Evolutionary conservation across 1,140 invertebrate species (phyloP).

Genomic region (Phymastichus coffea): DNA sequence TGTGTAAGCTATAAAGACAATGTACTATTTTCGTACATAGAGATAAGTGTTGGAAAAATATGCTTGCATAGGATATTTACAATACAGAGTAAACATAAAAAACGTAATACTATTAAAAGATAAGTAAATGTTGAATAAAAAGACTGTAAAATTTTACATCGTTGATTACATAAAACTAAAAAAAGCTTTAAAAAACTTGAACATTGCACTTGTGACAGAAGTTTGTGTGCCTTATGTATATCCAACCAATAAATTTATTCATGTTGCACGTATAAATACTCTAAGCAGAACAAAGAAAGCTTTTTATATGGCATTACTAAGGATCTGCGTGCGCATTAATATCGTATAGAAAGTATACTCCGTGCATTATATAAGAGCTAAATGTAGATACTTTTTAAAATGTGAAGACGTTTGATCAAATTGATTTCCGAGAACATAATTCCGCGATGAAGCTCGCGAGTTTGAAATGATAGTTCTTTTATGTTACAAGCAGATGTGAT

Average conservation of each 20-base stretch:
- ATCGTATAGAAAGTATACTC: too few species aligned
- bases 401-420: too few species aligned
- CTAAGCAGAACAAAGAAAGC: too few species aligned
- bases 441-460: too few species aligned
- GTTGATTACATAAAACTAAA: conserved; percentile 1
- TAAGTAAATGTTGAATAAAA: conserved; percentile 2
- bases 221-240: not conserved
- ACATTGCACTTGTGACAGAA: not conserved
- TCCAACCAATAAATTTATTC: not conserved
- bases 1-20: not conserved
- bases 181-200: not conserved
- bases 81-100: not conserved
- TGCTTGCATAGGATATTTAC: not conserved
- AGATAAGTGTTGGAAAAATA: not conserved
- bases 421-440: too few species aligned
- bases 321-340: too few species aligned
- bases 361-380: too few species aligned
- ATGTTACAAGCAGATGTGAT: too few species aligned
- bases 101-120: not conserved
- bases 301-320: too few species aligned
- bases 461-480: too few species aligned
- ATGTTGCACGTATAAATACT: not conserved
- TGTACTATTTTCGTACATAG: conserved; percentile 7
- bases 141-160: not conserved
- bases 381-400: not conserved